phyloP scores from a whole-genome alignment of 2,113 vertebrate species.

The Cervus canadensis region DNA sequence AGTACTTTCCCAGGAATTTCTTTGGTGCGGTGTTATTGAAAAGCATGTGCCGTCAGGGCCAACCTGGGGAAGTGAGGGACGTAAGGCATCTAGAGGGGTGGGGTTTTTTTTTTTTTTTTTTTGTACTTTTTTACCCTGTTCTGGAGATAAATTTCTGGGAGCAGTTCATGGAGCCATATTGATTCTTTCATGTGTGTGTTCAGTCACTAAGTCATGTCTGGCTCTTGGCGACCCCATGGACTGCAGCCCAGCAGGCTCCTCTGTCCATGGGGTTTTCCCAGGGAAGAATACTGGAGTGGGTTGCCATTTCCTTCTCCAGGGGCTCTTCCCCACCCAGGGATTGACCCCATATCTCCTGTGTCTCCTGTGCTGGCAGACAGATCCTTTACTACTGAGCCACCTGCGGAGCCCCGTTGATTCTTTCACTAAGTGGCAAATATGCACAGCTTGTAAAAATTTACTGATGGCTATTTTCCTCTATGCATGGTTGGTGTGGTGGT shows the following conservation, averaged over 20 bases:
- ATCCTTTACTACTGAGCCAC: background rate
- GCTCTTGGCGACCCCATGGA: background rate
- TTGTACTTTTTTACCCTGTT: background rate
- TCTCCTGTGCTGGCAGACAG: background rate
- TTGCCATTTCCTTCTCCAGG: background rate
- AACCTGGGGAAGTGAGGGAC: background rate
- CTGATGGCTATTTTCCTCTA: background rate
- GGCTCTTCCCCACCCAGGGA: background rate
- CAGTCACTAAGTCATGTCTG: background rate
- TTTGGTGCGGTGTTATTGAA: background rate
- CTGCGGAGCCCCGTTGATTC: background rate
- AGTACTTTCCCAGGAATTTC: background rate
- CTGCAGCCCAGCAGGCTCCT: background rate
- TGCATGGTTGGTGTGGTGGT: rapidly evolving
- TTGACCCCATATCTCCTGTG: background rate
- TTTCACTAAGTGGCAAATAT: background rate
- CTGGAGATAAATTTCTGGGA: background rate
- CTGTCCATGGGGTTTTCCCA: background rate
- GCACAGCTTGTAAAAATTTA: background rate
- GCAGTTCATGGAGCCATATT: background rate
- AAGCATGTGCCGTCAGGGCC: background rate
- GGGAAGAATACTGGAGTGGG: background rate
- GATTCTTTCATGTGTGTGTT: background rate
- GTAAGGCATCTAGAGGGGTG: background rate
- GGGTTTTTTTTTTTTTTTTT: background rate